Percentiles rank a stretch among this genome's conserved stretches.
Evolutionary conservation across 2,797 vertebrate species (phyloP).

Genomic region (Carduelis carduelis): DNA sequence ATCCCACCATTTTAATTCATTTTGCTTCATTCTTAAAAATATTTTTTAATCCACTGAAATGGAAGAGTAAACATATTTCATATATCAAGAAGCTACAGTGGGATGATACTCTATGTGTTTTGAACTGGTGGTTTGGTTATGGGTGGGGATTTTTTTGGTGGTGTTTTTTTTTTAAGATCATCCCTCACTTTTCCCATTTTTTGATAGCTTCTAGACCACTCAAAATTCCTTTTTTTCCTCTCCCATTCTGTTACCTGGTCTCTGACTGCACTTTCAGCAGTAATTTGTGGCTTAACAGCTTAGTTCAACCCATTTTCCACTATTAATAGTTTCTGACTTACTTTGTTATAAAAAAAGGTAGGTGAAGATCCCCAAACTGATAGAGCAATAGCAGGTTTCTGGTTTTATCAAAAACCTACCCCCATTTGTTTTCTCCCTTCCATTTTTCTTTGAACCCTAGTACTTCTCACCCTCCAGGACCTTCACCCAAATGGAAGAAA

Average conservation of each 20-base stretch:
- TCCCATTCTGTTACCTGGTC: background rate
- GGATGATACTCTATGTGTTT: background rate
- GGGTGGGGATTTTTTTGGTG: fast-evolving
- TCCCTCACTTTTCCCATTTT: background rate
- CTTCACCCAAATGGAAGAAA: background rate
- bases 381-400: background rate
- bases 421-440: background rate
- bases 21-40: background rate
- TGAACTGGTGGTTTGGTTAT: background rate
- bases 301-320: background rate
- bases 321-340: background rate
- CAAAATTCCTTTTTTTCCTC: background rate
- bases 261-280: background rate
- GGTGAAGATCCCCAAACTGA: background rate
- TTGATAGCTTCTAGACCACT: background rate
- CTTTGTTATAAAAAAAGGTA: background rate
- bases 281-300: background rate
- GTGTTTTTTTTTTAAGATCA: background rate
- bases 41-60: background rate
- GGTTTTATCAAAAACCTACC: background rate
- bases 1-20: background rate
- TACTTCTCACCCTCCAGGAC: background rate
- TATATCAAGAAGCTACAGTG: background rate
- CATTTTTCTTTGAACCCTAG: background rate
- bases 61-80: background rate